These are phyloP conservation scores for Mythimna lalbum DNA, from an alignment of 2,888 invertebrate genomes.

Conservation along the genomic window DNA sequence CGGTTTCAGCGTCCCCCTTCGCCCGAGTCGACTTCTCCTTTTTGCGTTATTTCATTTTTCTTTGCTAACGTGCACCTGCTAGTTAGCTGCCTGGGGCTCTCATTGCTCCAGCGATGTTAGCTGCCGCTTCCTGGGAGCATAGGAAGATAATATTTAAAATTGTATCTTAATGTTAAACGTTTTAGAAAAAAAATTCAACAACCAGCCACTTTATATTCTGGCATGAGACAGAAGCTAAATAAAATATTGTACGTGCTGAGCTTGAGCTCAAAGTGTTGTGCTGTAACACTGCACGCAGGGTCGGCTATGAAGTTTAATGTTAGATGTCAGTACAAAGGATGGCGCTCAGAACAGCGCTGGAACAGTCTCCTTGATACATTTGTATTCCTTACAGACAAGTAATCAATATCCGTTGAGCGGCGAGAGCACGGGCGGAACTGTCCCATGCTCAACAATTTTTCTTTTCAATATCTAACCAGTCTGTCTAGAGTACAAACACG, in stretches of 20 bases:
- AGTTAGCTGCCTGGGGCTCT: slow-evolving; percentile 86
- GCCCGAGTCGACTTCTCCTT: slow-evolving; percentile 82
- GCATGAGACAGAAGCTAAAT: slow-evolving; percentile 35
- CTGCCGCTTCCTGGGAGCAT: slow-evolving; percentile 71
- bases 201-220: slow-evolving; percentile 15
- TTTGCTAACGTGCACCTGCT: slow-evolving; percentile 88
- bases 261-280: slow-evolving; percentile 55
- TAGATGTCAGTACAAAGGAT: slow-evolving; percentile 84
- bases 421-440: slow-evolving; percentile 79
- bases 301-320: slow-evolving; percentile 85
- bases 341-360: slow-evolving; percentile 76
- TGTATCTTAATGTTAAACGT: slow-evolving; percentile 46
- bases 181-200: slow-evolving; percentile 20
- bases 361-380: slow-evolving; percentile 87
- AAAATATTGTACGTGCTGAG: slow-evolving; percentile 54
- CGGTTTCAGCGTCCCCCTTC: slow-evolving; percentile 79
- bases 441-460: slow-evolving; percentile 79
- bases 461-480: slow-evolving; percentile 61
- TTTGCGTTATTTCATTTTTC: slow-evolving; percentile 90
- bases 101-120: slow-evolving; percentile 77
- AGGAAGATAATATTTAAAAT: slow-evolving; percentile 67
- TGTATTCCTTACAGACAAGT: slow-evolving; percentile 89
- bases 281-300: slow-evolving; percentile 69
- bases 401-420: slow-evolving; percentile 87
- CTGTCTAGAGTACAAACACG: slow-evolving; percentile 52